Conservation (phyloP, 2,888 invertebrate genomes). For the Euplexia lucipara region DNA sequence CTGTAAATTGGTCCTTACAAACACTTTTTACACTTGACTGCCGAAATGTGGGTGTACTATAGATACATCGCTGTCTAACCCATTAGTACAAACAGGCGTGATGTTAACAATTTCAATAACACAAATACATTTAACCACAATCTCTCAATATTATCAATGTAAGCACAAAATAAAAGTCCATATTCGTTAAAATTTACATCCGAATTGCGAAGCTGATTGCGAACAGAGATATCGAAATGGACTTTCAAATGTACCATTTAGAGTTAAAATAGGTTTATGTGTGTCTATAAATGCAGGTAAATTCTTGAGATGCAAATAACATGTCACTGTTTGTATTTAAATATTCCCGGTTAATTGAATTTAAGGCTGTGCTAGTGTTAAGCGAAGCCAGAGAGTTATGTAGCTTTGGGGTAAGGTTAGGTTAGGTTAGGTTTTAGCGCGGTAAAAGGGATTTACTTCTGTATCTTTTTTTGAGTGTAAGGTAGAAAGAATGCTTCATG, state of each 20-base stretch:
- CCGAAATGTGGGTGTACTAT: no score
- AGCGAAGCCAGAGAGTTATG: background rate
- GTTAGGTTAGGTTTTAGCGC: no score
- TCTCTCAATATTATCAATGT: conserved; percentile 32
- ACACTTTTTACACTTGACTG: no score
- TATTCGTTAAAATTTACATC: conserved; percentile 50
- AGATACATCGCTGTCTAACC: no score
- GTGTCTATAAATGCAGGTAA: conserved; percentile 36
- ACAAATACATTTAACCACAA: conserved; percentile 4
- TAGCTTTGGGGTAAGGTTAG: background rate
- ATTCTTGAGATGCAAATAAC: conserved; percentile 33
- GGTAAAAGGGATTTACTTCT: no score
- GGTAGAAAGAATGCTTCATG: no score
- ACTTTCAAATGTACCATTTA: conserved; percentile 46
- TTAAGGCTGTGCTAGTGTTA: background rate
- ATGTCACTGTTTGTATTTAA: conserved; percentile 35
- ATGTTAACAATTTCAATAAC: background rate
- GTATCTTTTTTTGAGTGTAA: no score
- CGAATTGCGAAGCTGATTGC: conserved; percentile 47
- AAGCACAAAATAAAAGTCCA: conserved; percentile 37
- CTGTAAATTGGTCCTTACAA: no score
- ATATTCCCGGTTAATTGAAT: conserved; percentile 23
- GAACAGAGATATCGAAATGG: conserved; percentile 54
- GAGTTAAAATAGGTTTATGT: conserved; percentile 46
- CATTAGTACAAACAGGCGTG: no score